phyloP scores from a whole-genome alignment of 2,797 vertebrate genomes.

The Petrocephalus schoutedeni region DNA sequence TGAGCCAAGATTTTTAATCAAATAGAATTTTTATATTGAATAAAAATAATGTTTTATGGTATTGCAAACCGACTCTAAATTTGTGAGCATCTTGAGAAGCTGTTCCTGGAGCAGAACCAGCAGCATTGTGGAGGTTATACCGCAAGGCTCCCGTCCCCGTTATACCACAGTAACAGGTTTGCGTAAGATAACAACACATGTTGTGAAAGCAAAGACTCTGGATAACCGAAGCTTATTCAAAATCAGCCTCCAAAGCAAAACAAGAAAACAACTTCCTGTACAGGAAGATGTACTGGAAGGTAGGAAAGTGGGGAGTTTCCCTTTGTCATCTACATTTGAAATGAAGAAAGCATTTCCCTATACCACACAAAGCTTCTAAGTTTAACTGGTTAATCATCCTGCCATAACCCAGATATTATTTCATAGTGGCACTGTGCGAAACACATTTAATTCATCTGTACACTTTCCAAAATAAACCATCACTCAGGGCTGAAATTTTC shows the following conservation, averaged over 20 bases:
- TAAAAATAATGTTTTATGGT: background rate
- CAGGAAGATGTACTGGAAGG: background rate
- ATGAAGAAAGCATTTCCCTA: background rate
- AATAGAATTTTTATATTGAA: background rate
- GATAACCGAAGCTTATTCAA: background rate
- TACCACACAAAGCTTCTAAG: background rate
- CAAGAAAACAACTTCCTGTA: background rate
- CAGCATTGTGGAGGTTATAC: background rate
- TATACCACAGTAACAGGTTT: background rate
- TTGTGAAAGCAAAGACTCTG: background rate
- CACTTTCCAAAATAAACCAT: background rate
- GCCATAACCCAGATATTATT: background rate
- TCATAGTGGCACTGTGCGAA: background rate
- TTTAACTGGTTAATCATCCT: background rate
- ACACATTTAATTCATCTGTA: background rate
- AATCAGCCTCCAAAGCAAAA: background rate
- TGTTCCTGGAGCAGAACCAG: background rate
- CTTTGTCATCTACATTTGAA: background rate
- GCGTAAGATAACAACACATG: background rate
- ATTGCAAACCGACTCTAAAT: background rate
- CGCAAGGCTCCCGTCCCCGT: background rate
- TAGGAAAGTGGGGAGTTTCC: background rate
- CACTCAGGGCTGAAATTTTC: background rate
- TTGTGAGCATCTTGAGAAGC: background rate
- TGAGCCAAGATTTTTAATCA: background rate